These are phyloP conservation scores for Conistra vaccinii DNA, from an alignment of 2,888 invertebrate genomes.

Conservation along the genomic window DNA sequence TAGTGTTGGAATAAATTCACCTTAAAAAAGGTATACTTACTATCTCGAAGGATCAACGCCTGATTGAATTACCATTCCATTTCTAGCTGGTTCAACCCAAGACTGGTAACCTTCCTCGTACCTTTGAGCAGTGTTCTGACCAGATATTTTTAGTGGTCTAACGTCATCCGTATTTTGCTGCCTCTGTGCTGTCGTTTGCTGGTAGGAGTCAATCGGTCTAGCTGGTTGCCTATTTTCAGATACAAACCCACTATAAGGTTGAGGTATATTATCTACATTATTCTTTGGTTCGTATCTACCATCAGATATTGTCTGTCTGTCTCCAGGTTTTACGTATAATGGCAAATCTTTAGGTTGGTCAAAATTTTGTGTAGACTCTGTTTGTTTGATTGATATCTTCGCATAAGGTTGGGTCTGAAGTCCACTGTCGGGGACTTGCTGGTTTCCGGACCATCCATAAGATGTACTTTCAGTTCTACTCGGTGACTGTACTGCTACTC, in stretches of 20 bases:
- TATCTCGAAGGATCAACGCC: slow-evolving; percentile 5
- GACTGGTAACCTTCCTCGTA: neutral
- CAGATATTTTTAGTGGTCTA: slow-evolving; percentile 9
- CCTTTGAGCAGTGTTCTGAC: neutral
- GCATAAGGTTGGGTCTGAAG: slow-evolving; percentile 18
- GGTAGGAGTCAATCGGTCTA: slow-evolving; percentile 11
- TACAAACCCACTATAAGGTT: slow-evolving; percentile 3
- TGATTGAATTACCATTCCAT: neutral
- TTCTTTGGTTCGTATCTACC: neutral
- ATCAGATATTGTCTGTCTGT: neutral
- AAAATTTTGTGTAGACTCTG: neutral
- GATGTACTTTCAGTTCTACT: neutral
- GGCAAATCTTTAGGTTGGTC: neutral
- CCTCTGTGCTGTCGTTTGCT: neutral
- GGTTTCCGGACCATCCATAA: slow-evolving; percentile 15
- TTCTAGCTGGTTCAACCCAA: neutral
- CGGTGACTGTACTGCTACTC: neutral
- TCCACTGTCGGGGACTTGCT: neutral
- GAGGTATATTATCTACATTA: neutral
- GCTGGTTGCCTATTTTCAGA: neutral
- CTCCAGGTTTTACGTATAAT: slow-evolving; percentile 32
- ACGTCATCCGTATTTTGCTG: neutral
- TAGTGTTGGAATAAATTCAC: neutral
- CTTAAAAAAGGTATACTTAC: slow-evolving; percentile 30
- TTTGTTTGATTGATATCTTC: neutral